A percentile compares a stretch with the other conserved stretches of the same genome.
These are phyloP conservation scores for Rhinogobio ventralis DNA, from an alignment of 2,797 vertebrate genomes.

Conservation along the genomic window DNA sequence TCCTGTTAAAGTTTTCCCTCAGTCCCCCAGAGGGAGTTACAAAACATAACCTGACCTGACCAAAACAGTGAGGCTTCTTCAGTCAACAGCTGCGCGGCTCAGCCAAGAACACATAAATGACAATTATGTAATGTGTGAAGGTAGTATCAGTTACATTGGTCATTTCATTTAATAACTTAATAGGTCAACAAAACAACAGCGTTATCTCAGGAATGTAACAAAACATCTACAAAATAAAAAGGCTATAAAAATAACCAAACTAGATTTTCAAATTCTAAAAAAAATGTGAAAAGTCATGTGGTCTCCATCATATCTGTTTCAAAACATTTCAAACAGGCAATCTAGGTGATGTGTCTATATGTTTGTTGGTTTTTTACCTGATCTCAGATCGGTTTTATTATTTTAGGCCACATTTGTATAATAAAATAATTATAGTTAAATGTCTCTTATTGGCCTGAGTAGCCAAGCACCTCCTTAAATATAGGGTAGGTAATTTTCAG, in stretches of 20 bases:
- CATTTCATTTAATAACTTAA: not conserved
- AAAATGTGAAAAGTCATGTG: not conserved
- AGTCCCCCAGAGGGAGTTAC: not conserved
- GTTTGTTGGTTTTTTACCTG: not conserved
- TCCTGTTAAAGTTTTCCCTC: slow-evolving; percentile 1
- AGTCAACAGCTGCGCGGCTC: slow-evolving; percentile 27
- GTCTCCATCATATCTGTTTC: not conserved
- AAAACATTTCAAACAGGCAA: not conserved
- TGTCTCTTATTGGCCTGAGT: not conserved
- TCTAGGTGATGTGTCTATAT: not conserved
- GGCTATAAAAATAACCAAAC: not conserved
- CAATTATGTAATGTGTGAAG: slow-evolving; percentile 39
- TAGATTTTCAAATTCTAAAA: not conserved
- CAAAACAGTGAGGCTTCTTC: slow-evolving; percentile 36
- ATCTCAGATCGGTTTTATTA: not conserved
- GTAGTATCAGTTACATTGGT: slow-evolving; percentile 25
- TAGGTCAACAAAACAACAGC: not conserved
- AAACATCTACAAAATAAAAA: not conserved
- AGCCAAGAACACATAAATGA: slow-evolving; percentile 40
- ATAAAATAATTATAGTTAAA: not conserved
- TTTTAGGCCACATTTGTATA: not conserved
- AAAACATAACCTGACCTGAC: slow-evolving; percentile 40
- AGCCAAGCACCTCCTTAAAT: too few species aligned
- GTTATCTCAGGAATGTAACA: not conserved
- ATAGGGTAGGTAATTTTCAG: too few species aligned